Evolutionary conservation across 2,797 vertebrate species (phyloP).

Genomic region (Botia kubotai): DNA sequence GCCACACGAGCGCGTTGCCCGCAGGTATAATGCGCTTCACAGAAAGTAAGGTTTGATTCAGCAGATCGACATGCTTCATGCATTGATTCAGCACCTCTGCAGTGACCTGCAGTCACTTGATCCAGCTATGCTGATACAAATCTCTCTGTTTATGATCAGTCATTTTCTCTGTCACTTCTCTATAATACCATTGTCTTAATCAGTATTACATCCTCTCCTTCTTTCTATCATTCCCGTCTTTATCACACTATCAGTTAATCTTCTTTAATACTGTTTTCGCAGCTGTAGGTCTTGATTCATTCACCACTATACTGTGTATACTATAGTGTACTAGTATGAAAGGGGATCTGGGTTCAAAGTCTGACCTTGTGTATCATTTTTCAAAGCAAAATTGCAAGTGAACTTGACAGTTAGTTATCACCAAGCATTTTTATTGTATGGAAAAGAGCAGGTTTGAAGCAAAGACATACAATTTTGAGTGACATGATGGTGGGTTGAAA

Average conservation of each 20-base stretch:
- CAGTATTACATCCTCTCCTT: too few species aligned
- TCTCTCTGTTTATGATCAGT: neutral
- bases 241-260: slow-evolving; percentile 12
- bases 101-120: neutral
- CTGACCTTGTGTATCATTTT: neutral
- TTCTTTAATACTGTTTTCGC: neutral
- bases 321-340: neutral
- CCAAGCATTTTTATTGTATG: neutral
- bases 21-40: neutral
- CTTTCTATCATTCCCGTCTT: slow-evolving; percentile 12
- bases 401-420: neutral
- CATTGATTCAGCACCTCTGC: neutral
- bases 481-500: neutral
- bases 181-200: neutral
- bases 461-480: neutral
- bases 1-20: neutral
- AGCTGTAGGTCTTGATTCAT: neutral
- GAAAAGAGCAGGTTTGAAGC: neutral
- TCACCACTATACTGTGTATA: neutral
- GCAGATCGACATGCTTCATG: neutral
- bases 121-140: neutral
- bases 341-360: neutral
- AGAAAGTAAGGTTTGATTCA: neutral
- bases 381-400: neutral
- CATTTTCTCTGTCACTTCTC: slow-evolving; percentile 15